Base-by-base conservation (phyloP, 2,888 invertebrate genomes). In the Ashinkailepas kermadecensis region DNA sequence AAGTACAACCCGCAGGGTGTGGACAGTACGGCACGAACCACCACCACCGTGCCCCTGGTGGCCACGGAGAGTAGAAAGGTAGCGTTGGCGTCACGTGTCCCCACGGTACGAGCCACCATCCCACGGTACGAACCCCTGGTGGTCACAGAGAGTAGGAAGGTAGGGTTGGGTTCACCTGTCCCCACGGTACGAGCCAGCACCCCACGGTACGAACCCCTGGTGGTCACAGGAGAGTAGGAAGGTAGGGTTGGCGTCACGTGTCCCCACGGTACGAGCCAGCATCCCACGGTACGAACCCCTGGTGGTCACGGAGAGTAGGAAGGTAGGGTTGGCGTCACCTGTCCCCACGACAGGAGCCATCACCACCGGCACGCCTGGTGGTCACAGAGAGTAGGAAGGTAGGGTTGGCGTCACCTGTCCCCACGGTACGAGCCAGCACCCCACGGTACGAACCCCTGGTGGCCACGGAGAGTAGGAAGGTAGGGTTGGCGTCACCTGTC, bases 351-450 rank as follows among this genome's bases (percentile, higher is more conserved):
- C 82, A 18, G 80, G 67, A 18, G 74, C 70, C 81, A 80, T 64
- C n/a, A 81, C 79, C 21, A n/a, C 58, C n/a, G 88, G n/a, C n/a
- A n/a, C 89, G 89, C 83, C 87, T 89, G 84, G 89, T 90, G 81
- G 88, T 89, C 85, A 89, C 89, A 57, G 88, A 89, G 87, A 88
- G 88, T 12, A 87, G 89, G 84, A 89, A 89, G 85, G 88, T 89
- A 84, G 87, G 84, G 70, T 56, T 39, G 1, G 4, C 2, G 39
- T 39, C 39, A 1, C 39, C 39, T 39, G 1, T 39, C 39, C 39
- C 64, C 81, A 56, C 80, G 56, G 70, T 81, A 18, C 81, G 67
- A 18, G 74, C 74, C 81, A 80, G 62, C n/a, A 81, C 79, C n/a
- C 58, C 39, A 89, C 87, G 88, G 88, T 12, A 87, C 57, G 80